These are phyloP conservation scores for Toxonevra muliebris DNA, from an alignment of 2,888 invertebrate species.

Conservation along the genomic window DNA sequence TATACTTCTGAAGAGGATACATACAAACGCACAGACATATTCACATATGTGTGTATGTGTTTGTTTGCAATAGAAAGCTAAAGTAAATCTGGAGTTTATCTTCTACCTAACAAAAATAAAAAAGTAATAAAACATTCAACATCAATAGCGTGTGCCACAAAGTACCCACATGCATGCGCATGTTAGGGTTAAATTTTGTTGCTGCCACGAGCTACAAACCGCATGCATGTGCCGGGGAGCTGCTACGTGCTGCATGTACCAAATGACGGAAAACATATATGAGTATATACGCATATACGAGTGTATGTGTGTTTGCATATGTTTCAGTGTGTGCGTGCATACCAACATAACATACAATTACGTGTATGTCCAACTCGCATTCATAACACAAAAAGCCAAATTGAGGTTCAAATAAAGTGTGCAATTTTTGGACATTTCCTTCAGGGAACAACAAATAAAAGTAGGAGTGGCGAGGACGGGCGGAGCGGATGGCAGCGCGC, in stretches of 20 bases:
- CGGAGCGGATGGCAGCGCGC: not conserved
- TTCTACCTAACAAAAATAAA: no score
- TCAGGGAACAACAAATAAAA: not conserved
- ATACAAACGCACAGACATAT: not conserved
- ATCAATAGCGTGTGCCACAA: no score
- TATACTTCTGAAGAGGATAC: constrained; percentile 29
- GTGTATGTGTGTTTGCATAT: not conserved
- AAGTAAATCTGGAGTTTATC: no score
- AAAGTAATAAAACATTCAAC: no score
- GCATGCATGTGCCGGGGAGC: no score
- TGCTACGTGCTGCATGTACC: constrained; percentile 1
- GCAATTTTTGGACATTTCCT: not conserved
- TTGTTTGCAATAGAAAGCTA: not conserved
- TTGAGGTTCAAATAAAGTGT: no score
- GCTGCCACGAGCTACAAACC: no score
- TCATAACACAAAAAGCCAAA: constrained; percentile 5
- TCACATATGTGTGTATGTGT: not conserved
- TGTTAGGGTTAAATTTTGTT: no score
- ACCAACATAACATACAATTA: constrained; percentile 24
- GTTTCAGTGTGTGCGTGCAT: not conserved
- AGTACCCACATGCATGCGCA: no score
- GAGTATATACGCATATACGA: not conserved
- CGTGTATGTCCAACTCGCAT: constrained; percentile 26
- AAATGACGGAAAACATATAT: constrained; percentile 4
- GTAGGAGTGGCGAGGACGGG: not conserved